Conservation (phyloP, 2,113 vertebrate genomes). For the Arvicanthis niloticus region DNA sequence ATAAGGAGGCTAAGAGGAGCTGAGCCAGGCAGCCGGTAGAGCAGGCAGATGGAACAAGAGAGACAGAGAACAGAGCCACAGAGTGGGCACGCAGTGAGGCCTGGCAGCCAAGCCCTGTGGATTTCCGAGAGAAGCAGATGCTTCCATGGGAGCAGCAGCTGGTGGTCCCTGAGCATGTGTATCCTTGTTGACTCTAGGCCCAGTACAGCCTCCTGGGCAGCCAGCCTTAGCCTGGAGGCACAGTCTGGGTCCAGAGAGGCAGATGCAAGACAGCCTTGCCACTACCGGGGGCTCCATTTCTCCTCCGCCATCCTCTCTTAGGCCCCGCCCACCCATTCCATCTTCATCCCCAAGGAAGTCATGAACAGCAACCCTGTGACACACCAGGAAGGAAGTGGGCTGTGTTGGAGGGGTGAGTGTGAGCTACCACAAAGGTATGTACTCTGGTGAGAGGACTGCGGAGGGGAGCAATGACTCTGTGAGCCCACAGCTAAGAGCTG, state of each 20-base stretch:
- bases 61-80: slow-evolving; percentile 54
- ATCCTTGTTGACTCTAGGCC: slow-evolving; percentile 67
- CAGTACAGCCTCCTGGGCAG: slow-evolving; percentile 5
- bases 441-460: background rate
- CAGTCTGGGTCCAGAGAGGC: background rate
- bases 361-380: background rate
- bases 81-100: slow-evolving; percentile 40
- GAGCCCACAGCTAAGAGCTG: background rate
- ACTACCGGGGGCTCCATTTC: background rate
- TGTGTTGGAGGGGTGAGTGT: slow-evolving; percentile 57
- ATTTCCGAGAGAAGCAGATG: slow-evolving; percentile 65
- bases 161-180: slow-evolving; percentile 9
- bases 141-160: slow-evolving; percentile 54
- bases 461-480: background rate
- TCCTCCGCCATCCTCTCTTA: background rate
- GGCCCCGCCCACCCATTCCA: background rate
- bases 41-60: slow-evolving; percentile 71
- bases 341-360: background rate
- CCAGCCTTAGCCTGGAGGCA: background rate
- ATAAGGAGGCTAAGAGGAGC: slow-evolving; percentile 28
- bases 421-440: background rate
- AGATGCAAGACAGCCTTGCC: background rate
- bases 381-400: background rate
- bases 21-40: slow-evolving; percentile 53
- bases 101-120: slow-evolving; percentile 67